Base-by-base conservation (phyloP, 2,888 invertebrate species). In the Torymus auratus region DNA sequence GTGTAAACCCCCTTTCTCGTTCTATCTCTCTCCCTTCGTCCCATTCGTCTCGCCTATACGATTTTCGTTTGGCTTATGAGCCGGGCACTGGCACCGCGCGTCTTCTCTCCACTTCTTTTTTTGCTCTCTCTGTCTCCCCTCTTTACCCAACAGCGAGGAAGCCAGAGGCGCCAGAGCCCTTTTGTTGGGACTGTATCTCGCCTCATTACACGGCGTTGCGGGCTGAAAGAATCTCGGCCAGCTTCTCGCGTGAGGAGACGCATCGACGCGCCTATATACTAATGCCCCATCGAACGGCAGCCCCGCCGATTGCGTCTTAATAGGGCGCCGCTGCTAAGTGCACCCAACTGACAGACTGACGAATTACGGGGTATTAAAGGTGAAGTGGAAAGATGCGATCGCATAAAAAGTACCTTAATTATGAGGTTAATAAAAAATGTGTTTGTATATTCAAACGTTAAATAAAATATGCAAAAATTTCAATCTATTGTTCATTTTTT, bases 171-270 rank as follows among this genome's bases (percentile, higher is more conserved):
- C 50, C 70, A 41, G 65, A 69, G 23, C 23, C 41, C 53, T 72
- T 72, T 72, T 23, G 58, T 60, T 17, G 28, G 3, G 83, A 86
- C 86, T 86, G 86, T 86, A 87, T 87, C 86, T 87, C 86, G 89
- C 86, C 88, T 89, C 88, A 88, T 89, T 89, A 88, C 88, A 86
- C 86, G 84, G 64, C 65, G 15, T 73, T 14, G 15, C 23, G 28
- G 28, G 12, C 5, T 4, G 7, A 23, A 41, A 50, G 50, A 64
- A 14, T 41, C 41, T 41, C 41, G 41, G 41, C 41, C 20, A 13
- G 12, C 20, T n/a, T 50, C 14, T 28, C 2, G 23, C 41, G 28
- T n/a, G 13, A 15, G 12, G 14, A 15, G 13, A 20, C 58, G 65
- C 23, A 58, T 56, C 41, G 50, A 28, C 50, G 50, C 67, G 65